Evolutionary conservation across 1,140 invertebrate genomes (phyloP), one percentile per base, ranked within the genome.

Genomic region (Brachionus angularis): DNA sequence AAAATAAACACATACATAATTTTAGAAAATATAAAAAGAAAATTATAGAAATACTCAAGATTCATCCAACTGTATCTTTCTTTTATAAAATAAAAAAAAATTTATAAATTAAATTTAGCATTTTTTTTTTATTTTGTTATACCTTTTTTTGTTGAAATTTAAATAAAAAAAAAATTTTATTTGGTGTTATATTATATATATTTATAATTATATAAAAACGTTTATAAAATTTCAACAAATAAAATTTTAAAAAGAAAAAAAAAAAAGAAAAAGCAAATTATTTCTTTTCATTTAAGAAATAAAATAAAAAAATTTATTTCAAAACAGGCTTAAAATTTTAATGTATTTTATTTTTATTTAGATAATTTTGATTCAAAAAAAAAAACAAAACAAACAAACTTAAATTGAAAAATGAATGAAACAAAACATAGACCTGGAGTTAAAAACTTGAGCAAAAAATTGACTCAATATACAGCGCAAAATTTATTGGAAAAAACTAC

Each of bases 1-100:
- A 27, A 16, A 58, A 58, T 39, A 42, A 7, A 14, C 39, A 42
- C 4, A 42, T 14, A 42, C 4, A 58, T 36, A 58, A 58, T 58
- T 58, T 58, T 58, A 31, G 39, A 39, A 58, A 58, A 58, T 58
- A 23, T 58, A 39, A 34, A 31, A 42, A 58, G 53, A 58, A 42
- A 42, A 14, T n/a, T n/a, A 42, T 33, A 8, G 39, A 58, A 58
- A 58, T 58, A 58, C 53, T 36, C 53, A 58, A 58, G 33, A 58
- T 58, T 36, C 53, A 58, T 58, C 53, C 53, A 58, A 58, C 53
- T 58, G 53, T 58, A 58, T 58, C 53, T 58, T n/a, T n/a, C n/a
- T n/a, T n/a, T n/a, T n/a, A n/a, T n/a, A n/a, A n/a, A n/a, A n/a
- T n/a, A n/a, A n/a, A n/a, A n/a, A n/a, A n/a, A n/a, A n/a, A n/a